Conservation (phyloP, 2,113 vertebrate genomes). For the Aramus guarauna region DNA sequence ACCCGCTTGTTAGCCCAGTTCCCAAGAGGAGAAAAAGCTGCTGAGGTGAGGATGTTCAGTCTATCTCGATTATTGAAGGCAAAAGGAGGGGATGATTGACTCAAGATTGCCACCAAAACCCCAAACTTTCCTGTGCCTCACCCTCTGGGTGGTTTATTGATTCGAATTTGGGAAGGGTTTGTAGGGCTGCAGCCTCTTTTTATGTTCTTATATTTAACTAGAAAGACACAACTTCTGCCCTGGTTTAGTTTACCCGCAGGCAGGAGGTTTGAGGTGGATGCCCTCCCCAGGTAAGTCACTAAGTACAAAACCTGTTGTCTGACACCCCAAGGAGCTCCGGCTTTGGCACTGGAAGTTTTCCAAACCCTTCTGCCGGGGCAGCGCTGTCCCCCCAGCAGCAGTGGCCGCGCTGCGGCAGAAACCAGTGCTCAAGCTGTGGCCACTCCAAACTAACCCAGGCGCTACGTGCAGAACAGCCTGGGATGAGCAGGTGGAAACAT, state of each 20-base stretch:
- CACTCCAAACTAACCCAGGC: rapidly evolving
- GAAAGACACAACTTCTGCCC: not conserved
- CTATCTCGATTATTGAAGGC: not conserved
- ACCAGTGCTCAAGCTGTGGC: no score
- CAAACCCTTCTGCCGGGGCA: not conserved
- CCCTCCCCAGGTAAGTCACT: not conserved
- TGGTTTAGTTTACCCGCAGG: not conserved
- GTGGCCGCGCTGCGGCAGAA: rapidly evolving
- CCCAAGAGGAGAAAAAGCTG: not conserved
- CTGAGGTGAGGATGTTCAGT: not conserved
- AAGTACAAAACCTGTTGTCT: not conserved
- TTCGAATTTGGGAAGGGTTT: not conserved
- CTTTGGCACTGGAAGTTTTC: not conserved
- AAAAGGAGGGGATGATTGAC: not conserved
- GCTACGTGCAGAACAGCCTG: not conserved
- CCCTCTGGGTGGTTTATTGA: not conserved
- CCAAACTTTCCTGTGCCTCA: not conserved
- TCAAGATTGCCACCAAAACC: not conserved
- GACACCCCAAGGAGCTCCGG: not conserved
- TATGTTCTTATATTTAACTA: not conserved
- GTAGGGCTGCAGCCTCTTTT: not conserved
- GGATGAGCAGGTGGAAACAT: not conserved
- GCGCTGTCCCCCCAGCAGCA: not conserved
- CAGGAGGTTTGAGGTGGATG: not conserved
- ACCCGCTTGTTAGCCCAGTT: not conserved